These are phyloP conservation scores for Lutjanus erythropterus DNA, from an alignment of 2,113 vertebrate genomes.

Conservation along the genomic window DNA sequence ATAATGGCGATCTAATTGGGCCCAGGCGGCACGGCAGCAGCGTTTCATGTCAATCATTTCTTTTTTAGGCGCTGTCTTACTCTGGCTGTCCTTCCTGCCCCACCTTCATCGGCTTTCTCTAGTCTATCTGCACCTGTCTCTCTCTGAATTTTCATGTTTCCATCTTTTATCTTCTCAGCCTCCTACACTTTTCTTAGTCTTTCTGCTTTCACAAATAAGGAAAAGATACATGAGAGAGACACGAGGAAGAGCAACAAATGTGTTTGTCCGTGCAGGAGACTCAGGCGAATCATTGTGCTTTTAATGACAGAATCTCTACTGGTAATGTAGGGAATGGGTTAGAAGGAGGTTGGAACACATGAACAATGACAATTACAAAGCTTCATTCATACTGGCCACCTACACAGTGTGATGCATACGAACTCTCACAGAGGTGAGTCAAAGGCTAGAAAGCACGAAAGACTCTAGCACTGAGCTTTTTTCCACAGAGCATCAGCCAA, in stretches of 20 bases:
- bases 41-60: conserved; percentile 71
- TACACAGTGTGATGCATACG: conserved; percentile 20
- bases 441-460: conserved; percentile 18
- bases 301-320: neutral
- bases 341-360: neutral
- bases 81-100: conserved; percentile 23
- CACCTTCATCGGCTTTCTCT: neutral
- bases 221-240: conserved; percentile 7
- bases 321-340: neutral
- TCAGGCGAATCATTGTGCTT: neutral
- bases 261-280: conserved; percentile 12
- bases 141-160: neutral
- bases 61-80: conserved; percentile 36
- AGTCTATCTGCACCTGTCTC: conserved; percentile 26
- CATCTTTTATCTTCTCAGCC: neutral
- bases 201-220: neutral
- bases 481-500: neutral
- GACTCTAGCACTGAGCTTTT: neutral
- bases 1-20: conserved; percentile 77
- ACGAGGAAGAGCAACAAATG: neutral
- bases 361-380: conserved; percentile 24
- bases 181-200: neutral
- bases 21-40: conserved; percentile 43
- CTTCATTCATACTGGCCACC: conserved; percentile 1
- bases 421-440: conserved; percentile 18